Evolutionary conservation across 2,113 vertebrate genomes (phyloP), one percentile per base, ranked within the genome.

Genomic region (Sapayoa aenigma): DNA sequence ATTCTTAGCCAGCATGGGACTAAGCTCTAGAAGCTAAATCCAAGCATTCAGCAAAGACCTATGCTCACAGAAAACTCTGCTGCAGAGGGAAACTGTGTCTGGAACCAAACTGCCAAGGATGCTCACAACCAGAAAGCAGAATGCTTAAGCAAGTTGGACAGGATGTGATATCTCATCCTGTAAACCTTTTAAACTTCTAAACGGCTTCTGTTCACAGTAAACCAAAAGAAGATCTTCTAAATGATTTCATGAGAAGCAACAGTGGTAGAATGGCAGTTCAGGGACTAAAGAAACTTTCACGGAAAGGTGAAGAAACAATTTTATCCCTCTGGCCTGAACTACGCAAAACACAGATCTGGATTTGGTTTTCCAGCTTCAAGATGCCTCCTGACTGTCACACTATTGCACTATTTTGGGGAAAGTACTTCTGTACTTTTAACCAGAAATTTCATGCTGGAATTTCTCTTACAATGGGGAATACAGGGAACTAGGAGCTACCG

Each of bases 31-130:
- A 91, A 93, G 14, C 11, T 75, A 87, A 77, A 84, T 53, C 7
- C 28, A 89, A 75, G 53, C 44, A 83, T 8, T 35, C 39, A 14
- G 35, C 39, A 62, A 84, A 77, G 67, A 88, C 75, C 33, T 30
- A 37, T 58, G 37, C 16, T 58, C 39, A 65, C 28, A 67, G 25
- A 91, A 72, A 50, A 21, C 35, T 20, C 49, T 37, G 37, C 62
- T 55, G 56, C n/a, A 67, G 35, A 71, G 23, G 33, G n/a, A 84
- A 62, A 53, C 0, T 0, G 6, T 59, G 6, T 28, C 71, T 63
- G 46, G 28, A 80, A 87, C 16, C 8, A 3, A 80, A 55, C 59
- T 74, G 35, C 13, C 56, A 55, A 42, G 33, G 35, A 81, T 63
- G 60, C 53, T 66, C n/a, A 39, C 10, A 74, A 66, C 8, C 37